phyloP scores from a whole-genome alignment of 2,888 invertebrate species.

The Cheilosia vulpina region DNA sequence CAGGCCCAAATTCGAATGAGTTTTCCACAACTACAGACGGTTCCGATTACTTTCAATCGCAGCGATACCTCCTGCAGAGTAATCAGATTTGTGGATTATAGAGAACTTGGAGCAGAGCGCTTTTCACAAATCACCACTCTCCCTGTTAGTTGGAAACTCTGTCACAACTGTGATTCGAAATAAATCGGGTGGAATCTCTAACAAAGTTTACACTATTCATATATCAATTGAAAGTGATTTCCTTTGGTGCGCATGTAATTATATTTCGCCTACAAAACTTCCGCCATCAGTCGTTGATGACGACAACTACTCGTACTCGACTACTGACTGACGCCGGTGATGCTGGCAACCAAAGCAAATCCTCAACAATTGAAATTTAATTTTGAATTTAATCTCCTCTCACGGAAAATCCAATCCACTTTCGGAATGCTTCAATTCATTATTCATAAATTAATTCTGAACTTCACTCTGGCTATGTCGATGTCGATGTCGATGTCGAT shows the following conservation, averaged over 20 bases:
- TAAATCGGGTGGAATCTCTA: conserved; percentile 24
- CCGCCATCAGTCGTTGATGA: neutral
- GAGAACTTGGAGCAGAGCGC: neutral
- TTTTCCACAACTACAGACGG: neutral
- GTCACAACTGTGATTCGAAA: conserved; percentile 17
- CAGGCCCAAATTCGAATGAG: too few relatives aligned
- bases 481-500: neutral
- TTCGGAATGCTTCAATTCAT: conserved; percentile 57
- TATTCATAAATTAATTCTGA: conserved; percentile 68
- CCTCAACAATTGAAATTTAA: conserved; percentile 66
- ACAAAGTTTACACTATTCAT: conserved; percentile 18
- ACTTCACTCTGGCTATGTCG: conserved; percentile 15
- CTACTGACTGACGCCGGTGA: conserved; percentile 4
- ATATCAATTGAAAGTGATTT: neutral
- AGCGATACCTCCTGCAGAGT: neutral
- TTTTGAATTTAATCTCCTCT: conserved; percentile 61
- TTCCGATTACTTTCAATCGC: neutral
- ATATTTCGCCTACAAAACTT: neutral
- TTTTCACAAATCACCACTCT: neutral
- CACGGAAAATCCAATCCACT: conserved; percentile 60
- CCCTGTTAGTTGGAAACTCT: neutral
- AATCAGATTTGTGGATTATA: neutral
- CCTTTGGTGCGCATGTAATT: neutral
- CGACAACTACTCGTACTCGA: neutral
- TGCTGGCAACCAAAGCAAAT: conserved; percentile 8